A percentile compares a stretch with the other conserved stretches of the same genome.
These are phyloP conservation scores for Pollachius pollachius DNA, from an alignment of 2,113 vertebrate genomes.

Conservation along the genomic window DNA sequence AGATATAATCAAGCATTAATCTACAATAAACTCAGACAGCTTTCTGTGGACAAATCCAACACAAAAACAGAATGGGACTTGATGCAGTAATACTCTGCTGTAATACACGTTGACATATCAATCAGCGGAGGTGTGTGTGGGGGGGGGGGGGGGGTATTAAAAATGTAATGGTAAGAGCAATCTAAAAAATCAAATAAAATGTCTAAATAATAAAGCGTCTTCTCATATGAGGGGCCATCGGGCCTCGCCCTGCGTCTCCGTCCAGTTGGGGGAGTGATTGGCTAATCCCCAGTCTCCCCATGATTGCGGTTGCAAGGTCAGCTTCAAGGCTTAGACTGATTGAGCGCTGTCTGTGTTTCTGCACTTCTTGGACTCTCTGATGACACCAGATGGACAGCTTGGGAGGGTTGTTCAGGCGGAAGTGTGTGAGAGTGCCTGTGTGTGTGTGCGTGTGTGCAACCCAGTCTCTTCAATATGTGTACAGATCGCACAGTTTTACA, in stretches of 20 bases:
- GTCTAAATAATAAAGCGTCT: constrained; percentile 35
- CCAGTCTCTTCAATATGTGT: too few species aligned
- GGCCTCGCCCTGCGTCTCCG: constrained; percentile 67
- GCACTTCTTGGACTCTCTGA: constrained; percentile 53
- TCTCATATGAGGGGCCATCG: constrained; percentile 57
- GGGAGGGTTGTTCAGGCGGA: constrained; percentile 46
- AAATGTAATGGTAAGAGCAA: constrained; percentile 14
- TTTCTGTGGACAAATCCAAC: too few species aligned
- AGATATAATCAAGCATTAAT: too few species aligned
- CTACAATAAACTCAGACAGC: too few species aligned
- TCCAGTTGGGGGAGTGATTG: constrained; percentile 75
- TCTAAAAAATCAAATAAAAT: not conserved
- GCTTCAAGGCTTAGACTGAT: constrained; percentile 69
- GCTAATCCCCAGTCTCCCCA: constrained; percentile 70
- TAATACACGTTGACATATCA: too few species aligned
- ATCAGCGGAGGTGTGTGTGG: too few species aligned
- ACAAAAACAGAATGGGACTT: too few species aligned
- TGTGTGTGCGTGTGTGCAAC: too few species aligned
- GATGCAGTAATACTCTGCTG: too few species aligned
- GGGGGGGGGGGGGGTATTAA: too few species aligned
- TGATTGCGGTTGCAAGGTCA: constrained; percentile 72
- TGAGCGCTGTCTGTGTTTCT: constrained; percentile 71
- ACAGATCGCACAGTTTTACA: too few species aligned
- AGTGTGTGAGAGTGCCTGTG: too few species aligned
- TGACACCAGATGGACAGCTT: constrained; percentile 66